Evolutionary conservation across 1,140 invertebrate genomes (phyloP).

Genomic region (Apis cerana): DNA sequence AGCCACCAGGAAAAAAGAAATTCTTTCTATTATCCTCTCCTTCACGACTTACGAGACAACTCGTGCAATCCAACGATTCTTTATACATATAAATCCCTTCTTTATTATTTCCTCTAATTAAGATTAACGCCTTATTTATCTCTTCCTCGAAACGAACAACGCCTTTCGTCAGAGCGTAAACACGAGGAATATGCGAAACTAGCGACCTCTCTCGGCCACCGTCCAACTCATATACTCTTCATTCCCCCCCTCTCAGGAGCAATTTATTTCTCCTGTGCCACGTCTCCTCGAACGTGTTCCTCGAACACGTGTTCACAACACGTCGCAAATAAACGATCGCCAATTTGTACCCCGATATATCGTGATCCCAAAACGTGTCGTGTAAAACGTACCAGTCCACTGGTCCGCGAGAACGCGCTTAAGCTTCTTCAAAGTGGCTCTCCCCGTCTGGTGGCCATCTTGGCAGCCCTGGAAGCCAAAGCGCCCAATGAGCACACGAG

Average conservation of each 20-base stretch:
- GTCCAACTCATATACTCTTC: background rate
- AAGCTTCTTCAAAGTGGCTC: conserved; percentile 69
- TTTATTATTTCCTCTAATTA: background rate
- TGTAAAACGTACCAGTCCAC: conserved; percentile 19
- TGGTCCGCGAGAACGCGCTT: conserved; percentile 27
- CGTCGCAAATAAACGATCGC: background rate
- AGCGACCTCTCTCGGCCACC: background rate
- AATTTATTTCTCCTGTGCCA: background rate
- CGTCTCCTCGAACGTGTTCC: background rate
- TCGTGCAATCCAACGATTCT: background rate
- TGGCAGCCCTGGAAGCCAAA: conserved; percentile 77
- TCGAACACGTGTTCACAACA: background rate
- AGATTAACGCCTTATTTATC: background rate
- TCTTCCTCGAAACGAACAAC: background rate
- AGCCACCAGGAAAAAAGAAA: background rate
- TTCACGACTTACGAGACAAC: background rate
- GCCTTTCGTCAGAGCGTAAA: background rate
- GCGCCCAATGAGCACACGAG: conserved; percentile 80
- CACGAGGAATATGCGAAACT: background rate
- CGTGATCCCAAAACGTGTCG: background rate
- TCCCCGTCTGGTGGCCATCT: conserved; percentile 73
- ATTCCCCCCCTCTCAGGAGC: too few relatives aligned
- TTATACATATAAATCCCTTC: background rate
- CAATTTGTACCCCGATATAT: background rate
- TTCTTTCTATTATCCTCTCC: too few relatives aligned